Evolutionary conservation across 2,888 invertebrate species (phyloP).

Genomic region (Amaurobius ferox): DNA sequence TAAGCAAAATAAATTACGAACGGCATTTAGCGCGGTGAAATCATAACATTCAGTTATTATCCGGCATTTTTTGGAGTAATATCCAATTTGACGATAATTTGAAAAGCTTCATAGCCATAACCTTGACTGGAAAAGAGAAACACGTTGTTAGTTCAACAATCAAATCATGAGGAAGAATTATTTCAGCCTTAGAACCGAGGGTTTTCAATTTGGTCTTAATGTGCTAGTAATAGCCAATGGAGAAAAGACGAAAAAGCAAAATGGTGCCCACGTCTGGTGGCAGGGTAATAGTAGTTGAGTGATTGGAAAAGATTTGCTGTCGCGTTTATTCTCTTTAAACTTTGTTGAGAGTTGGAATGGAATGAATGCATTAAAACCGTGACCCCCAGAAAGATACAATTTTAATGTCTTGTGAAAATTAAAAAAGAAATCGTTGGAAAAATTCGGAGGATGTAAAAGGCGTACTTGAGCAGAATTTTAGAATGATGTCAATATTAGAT

Average conservation of each 20-base stretch:
- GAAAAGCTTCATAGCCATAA: background rate
- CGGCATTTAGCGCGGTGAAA: background rate
- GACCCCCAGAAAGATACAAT: too few species aligned
- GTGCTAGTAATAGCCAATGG: constrained; percentile 11
- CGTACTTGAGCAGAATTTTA: too few species aligned
- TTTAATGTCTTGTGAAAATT: too few species aligned
- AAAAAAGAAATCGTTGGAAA: too few species aligned
- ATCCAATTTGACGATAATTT: constrained; percentile 6
- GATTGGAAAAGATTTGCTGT: background rate
- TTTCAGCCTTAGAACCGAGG: constrained; percentile 2
- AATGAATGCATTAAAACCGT: too few species aligned
- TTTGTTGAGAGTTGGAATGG: too few species aligned
- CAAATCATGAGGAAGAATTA: constrained; percentile 13
- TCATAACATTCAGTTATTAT: too few species aligned
- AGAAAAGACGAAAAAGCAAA: background rate
- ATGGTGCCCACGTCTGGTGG: background rate
- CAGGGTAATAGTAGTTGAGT: background rate
- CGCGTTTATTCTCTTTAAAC: background rate
- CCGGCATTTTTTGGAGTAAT: background rate
- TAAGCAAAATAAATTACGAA: background rate
- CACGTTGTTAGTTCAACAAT: constrained; percentile 1
- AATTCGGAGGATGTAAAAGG: too few species aligned
- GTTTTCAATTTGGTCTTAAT: constrained; percentile 9
- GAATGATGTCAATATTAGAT: too few species aligned
- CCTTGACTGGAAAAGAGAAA: background rate